Evolutionary conservation across 2,113 vertebrate genomes (phyloP), one percentile per base, ranked within the genome.

Genomic region (Sorex fumeus): DNA sequence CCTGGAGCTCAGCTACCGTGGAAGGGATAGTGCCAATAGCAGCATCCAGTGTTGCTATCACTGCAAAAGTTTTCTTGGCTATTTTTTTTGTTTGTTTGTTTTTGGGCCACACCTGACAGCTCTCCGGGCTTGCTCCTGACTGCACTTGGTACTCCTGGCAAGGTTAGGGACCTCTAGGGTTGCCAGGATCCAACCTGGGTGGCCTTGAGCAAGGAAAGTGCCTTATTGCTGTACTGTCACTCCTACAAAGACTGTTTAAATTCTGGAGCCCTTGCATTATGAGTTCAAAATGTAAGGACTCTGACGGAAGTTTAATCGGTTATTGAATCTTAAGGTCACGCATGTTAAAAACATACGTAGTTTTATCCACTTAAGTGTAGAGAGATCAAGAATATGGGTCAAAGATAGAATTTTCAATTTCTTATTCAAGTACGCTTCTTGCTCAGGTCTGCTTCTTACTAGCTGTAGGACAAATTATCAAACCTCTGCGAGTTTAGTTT

Each of bases 401-500:
- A n/a, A 10, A 77, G 21, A 85, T 23, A 84, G n/a, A 66, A 5
- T 84, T 25, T 8, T 12, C 16, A 64, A 45, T 84, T 62, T 32
- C 47, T 91, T 75, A 88, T 36, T 3, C 12, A 12, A 85, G 18
- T 88, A 85, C 6, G 0, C 3, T 43, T 81, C 5, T 78, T 83
- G 50, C 10, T 90, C 12, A 12, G 82, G 13, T 88, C 87, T 8
- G 0, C 3, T 43, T 81, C 5, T 78, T 83, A 60, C 10, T 90
- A 82, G 19, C 9, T 89, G 25, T 87, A 79, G 21, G 27, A 4
- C 50, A 76, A n/a, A 71, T 91, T 75, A 67, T n/a, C 87, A 89
- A 88, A 86, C 3, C 3, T 91, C 43, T 91, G 66, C 87, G n/a
- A 23, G 9, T 84, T 66, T 76, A 53, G 47, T 66, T 93, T 94